Conservation (phyloP, 23 tunicate species). For the Styela plicata region DNA sequence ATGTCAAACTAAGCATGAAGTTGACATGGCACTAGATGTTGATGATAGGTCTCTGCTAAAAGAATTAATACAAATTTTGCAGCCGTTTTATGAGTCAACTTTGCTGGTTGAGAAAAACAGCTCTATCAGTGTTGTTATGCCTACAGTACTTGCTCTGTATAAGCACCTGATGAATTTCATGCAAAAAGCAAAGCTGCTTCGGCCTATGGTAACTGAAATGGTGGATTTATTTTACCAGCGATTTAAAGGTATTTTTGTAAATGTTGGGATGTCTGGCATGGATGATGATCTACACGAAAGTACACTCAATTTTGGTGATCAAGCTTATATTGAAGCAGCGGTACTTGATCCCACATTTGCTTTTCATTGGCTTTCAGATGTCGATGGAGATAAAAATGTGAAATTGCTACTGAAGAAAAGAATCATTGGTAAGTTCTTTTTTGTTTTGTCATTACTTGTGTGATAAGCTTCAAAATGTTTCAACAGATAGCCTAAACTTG, state of each 20-base stretch:
- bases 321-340: constrained; percentile 25
- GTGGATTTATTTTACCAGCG: not conserved
- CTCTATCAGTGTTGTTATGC: constrained; percentile 53
- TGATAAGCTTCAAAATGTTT: too few relatives aligned
- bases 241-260: constrained; percentile 26
- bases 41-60: constrained; percentile 5
- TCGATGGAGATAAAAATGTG: not conserved
- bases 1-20: not conserved
- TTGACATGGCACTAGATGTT: not conserved
- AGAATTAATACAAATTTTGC: constrained; percentile 24
- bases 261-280: constrained; percentile 17
- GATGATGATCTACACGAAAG: not conserved
- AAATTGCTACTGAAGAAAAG: constrained; percentile 3
- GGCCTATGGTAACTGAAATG: constrained; percentile 10
- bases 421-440: constrained; percentile 9
- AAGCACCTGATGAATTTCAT: constrained; percentile 27
- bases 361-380: constrained; percentile 19
- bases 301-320: constrained; percentile 22
- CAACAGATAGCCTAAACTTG: too few relatives aligned
- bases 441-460: too few relatives aligned
- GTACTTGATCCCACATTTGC: constrained; percentile 37
- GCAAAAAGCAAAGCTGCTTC: not conserved
- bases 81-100: constrained; percentile 41
- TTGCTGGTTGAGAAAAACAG: not conserved
- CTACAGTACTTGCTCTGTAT: constrained; percentile 43